These are phyloP conservation scores for Odontamblyopus lacepedii DNA, from an alignment of 2,797 vertebrate genomes.

Conservation along the genomic window DNA sequence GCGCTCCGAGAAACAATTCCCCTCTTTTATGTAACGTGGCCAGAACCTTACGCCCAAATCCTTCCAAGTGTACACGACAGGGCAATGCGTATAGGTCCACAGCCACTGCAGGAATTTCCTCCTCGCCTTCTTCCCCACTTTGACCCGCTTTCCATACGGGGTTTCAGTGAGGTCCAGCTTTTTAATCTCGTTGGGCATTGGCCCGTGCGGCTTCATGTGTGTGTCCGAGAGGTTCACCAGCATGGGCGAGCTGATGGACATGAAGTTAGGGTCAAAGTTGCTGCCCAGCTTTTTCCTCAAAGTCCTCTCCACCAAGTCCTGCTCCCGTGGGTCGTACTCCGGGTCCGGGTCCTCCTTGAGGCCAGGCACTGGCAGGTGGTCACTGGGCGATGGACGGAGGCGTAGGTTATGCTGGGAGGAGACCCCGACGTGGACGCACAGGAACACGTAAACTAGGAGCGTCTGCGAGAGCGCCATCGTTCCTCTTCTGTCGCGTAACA, in stretches of 20 bases:
- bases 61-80: conserved; percentile 90
- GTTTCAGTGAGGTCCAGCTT: conserved; percentile 87
- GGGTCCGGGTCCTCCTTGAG: conserved; percentile 90
- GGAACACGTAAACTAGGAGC: conserved; percentile 80
- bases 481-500: conserved; percentile 45
- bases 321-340: conserved; percentile 91
- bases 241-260: conserved; percentile 83
- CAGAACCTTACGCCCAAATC: conserved; percentile 91
- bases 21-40: conserved; percentile 93
- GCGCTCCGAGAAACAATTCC: conserved; percentile 88
- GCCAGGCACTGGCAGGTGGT: conserved; percentile 85
- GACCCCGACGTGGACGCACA: conserved; percentile 77
- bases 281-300: conserved; percentile 90
- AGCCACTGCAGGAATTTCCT: conserved; percentile 92
- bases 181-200: conserved; percentile 85
- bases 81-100: conserved; percentile 91
- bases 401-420: conserved; percentile 85
- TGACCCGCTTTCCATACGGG: conserved; percentile 83
- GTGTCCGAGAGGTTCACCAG: conserved; percentile 79
- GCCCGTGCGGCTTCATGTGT: conserved; percentile 72
- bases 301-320: conserved; percentile 87
- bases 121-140: conserved; percentile 89
- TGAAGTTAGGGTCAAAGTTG: conserved; percentile 88
- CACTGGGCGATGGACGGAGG: conserved; percentile 88
- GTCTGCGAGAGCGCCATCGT: conserved; percentile 83